Conservation (phyloP, 2,888 invertebrate genomes). For the Phorcus lineatus region DNA sequence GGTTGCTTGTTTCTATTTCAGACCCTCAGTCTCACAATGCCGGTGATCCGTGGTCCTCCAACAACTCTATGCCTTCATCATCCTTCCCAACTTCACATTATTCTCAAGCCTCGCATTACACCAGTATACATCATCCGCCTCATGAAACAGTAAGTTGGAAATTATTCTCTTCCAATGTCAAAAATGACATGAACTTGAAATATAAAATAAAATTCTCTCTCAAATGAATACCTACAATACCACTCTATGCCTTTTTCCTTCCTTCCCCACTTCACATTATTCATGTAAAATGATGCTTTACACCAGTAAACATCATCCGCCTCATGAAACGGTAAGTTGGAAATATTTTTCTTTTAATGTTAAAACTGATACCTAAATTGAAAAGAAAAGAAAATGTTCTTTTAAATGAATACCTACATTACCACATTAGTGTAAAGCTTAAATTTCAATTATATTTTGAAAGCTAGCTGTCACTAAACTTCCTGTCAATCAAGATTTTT, state of each 20-base stretch:
- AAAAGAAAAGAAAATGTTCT: not conserved
- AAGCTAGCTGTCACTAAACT: no score
- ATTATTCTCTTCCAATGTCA: no score
- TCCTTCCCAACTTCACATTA: constrained; percentile 72
- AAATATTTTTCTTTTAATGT: no score
- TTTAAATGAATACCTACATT: not conserved
- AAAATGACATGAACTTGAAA: no score
- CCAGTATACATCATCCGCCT: constrained; percentile 71
- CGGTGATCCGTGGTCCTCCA: constrained; percentile 71
- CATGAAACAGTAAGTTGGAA: constrained; percentile 64
- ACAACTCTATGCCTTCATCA: constrained; percentile 68
- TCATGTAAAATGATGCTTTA: constrained; percentile 73
- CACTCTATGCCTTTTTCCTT: constrained; percentile 68
- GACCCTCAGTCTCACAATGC: constrained; percentile 52
- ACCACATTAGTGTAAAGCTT: no score
- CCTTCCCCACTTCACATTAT: constrained; percentile 71
- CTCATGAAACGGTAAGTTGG: constrained; percentile 64
- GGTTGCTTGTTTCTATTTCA: constrained; percentile 41
- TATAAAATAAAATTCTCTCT: no score
- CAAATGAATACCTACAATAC: constrained; percentile 3
- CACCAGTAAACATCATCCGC: constrained; percentile 71
- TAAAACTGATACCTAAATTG: no score
- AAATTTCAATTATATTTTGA: no score
- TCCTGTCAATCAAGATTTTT: no score
- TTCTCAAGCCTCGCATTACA: constrained; percentile 74